Conservation (phyloP, 2,888 invertebrate genomes). For the Drosophila monieri region DNA sequence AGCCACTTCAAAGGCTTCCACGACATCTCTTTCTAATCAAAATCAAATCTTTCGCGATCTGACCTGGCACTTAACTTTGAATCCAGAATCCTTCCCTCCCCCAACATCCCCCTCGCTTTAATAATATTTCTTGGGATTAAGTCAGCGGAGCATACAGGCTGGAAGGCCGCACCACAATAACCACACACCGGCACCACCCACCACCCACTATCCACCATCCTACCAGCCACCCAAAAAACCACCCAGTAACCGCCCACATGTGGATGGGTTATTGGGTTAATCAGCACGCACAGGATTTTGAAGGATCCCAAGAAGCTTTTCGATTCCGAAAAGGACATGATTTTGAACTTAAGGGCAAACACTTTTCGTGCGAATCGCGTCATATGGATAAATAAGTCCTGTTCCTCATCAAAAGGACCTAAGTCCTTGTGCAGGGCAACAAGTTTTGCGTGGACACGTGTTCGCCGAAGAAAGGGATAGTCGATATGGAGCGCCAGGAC, state of each 20-base stretch:
- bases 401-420: neutral
- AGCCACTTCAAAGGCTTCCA: slow-evolving; percentile 26
- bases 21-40: slow-evolving; percentile 22
- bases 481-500: slow-evolving; percentile 29
- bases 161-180: slow-evolving; percentile 1
- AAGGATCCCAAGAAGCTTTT: slow-evolving; percentile 36
- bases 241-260: slow-evolving; percentile 24
- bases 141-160: neutral
- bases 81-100: neutral
- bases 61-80: slow-evolving; percentile 11
- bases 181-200: slow-evolving; percentile 2
- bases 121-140: slow-evolving; percentile 18
- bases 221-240: slow-evolving; percentile 14
- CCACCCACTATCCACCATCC: slow-evolving; percentile 7
- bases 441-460: slow-evolving; percentile 73
- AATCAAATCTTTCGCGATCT: slow-evolving; percentile 39
- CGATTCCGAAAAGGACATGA: slow-evolving; percentile 42
- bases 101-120: neutral
- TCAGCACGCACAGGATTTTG: slow-evolving; percentile 44
- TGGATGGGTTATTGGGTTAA: slow-evolving; percentile 47
- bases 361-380: slow-evolving; percentile 52
- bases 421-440: slow-evolving; percentile 54
- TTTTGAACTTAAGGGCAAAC: slow-evolving; percentile 53
- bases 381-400: slow-evolving; percentile 44
- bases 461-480: slow-evolving; percentile 27